phyloP scores from a whole-genome alignment of 2,113 vertebrate genomes.

The Psammodynastes pulverulentus region DNA sequence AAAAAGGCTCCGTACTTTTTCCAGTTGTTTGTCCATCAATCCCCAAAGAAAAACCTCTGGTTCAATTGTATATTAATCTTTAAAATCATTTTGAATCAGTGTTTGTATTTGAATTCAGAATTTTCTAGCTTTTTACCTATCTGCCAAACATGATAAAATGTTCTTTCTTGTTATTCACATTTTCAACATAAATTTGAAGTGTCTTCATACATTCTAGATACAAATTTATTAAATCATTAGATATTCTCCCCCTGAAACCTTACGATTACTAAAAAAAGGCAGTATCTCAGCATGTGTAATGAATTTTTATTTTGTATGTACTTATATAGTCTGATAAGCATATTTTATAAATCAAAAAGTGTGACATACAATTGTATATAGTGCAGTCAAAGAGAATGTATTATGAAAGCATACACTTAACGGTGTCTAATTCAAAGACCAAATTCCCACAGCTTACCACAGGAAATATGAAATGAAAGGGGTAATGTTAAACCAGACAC shows the following conservation, averaged over 20 bases:
- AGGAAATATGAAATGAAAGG: conserved; percentile 45
- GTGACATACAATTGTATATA: conserved; percentile 34
- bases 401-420: conserved; percentile 43
- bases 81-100: background rate
- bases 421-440: conserved; percentile 41
- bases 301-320: conserved; percentile 33
- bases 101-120: background rate
- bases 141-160: background rate
- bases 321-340: conserved; percentile 40
- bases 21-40: background rate
- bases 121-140: background rate
- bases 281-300: conserved; percentile 27
- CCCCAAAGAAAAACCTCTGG: background rate
- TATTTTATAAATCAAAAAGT: conserved; percentile 60
- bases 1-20: background rate
- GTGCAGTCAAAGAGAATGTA: conserved; percentile 38
- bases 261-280: conserved; percentile 22
- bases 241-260: conserved; percentile 17
- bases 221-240: background rate
- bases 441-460: conserved; percentile 35
- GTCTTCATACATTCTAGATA: background rate
- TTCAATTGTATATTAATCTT: background rate
- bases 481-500: conserved; percentile 24
- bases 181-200: background rate
- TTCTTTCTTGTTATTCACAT: background rate